Base-by-base conservation (phyloP, 2,888 invertebrate genomes). In the Heliothis peltigera region DNA sequence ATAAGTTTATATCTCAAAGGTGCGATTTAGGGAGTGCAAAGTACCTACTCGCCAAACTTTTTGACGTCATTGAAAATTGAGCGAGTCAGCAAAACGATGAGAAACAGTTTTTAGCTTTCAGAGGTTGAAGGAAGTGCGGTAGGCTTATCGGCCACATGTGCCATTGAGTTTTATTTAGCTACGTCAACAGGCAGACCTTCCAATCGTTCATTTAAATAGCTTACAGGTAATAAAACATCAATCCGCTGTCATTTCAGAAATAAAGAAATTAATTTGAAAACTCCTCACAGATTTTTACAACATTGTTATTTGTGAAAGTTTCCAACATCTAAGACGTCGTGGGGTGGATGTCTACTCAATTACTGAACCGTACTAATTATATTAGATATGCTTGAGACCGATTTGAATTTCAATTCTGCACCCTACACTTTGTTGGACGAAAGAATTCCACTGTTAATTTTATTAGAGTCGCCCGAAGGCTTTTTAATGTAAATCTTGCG, bases 381-480 rank as follows among this genome's bases (percentile, higher is more conserved):
- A 92, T 93, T 92, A 92, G 88, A 80, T 87, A 89, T 89, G 89
- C 89, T 85, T 70, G 86, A 90, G 87, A 87, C 89, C 87, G 84
- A 93, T 94, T 94, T 93, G 91, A 94, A 94, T 93, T 93, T 92
- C 92, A 93, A 94, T 93, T 88, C 86, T 69, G 84, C 78, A 84
- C 84, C 86, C 83, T 83, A 83, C 87, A 87, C 84, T 78, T 86
- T 86, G 84, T 86, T 86, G 62, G 62, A 82, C 79, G 80, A 84
- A 86, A 87, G 89, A 90, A 91, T 89, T 67, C 87, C 91, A 89
- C 87, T 86, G 91, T 90, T 92, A 91, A 94, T 92, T 92, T 90
- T 84, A 91, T 93, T 92, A 91, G 86, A 86, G 79, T 84, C 84
- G 80, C 85, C 86, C 79, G 81, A 87, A 84, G 86, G 84, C 87